These are phyloP conservation scores for Neuroterus valhalla DNA, from an alignment of 1,140 invertebrate species.

Conservation along the genomic window DNA sequence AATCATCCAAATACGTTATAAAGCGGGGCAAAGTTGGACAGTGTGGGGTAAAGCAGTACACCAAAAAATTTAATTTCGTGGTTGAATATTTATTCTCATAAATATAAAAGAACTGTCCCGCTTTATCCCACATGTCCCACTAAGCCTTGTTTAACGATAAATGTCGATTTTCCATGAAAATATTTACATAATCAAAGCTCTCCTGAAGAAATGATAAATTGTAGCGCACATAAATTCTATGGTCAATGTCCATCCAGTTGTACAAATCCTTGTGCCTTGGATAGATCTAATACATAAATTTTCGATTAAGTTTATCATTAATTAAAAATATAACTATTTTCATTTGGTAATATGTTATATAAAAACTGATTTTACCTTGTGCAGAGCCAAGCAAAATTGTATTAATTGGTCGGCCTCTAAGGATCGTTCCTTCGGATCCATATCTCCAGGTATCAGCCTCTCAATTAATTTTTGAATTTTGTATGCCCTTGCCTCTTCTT, in stretches of 20 bases:
- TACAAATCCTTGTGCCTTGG: slow-evolving; percentile 71
- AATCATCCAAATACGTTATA: too few relatives aligned
- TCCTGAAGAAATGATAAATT: slow-evolving; percentile 68
- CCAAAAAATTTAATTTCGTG: too few relatives aligned
- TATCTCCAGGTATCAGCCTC: slow-evolving; percentile 70
- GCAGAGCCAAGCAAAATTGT: slow-evolving; percentile 71
- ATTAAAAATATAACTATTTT: slow-evolving; percentile 1
- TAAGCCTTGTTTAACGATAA: neutral
- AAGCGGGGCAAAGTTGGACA: too few relatives aligned
- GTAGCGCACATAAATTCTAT: slow-evolving; percentile 66
- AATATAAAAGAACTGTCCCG: too few relatives aligned
- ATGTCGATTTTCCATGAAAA: neutral
- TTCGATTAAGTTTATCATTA: neutral
- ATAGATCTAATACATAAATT: slow-evolving; percentile 58
- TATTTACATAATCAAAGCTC: slow-evolving; percentile 69
- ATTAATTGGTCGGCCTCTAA: slow-evolving; percentile 71
- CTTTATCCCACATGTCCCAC: too few relatives aligned
- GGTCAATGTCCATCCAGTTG: slow-evolving; percentile 67
- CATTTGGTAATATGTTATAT: neutral
- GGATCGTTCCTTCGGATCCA: slow-evolving; percentile 63
- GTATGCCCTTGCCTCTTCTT: slow-evolving; percentile 65
- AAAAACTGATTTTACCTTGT: slow-evolving; percentile 62
- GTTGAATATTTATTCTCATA: too few relatives aligned
- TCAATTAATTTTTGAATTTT: slow-evolving; percentile 69
- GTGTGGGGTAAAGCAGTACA: too few relatives aligned